Conservation (phyloP, 2,113 vertebrate genomes). For the Hydrochoerus hydrochaeris region DNA sequence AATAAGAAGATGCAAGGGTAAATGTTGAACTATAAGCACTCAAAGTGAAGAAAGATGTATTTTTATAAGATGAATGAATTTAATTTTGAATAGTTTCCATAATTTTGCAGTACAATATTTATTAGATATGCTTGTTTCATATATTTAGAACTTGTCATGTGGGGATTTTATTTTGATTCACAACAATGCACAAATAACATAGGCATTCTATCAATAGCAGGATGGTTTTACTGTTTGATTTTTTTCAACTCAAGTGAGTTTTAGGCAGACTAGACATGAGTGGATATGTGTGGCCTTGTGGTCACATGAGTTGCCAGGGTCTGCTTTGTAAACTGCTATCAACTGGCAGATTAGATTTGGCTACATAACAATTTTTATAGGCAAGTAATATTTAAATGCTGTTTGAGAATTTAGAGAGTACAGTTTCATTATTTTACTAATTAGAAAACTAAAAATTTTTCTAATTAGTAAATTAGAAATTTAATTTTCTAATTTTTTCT, state of each 20-base stretch:
- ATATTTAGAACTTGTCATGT: background rate
- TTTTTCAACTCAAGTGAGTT: background rate
- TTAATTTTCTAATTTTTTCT: no score
- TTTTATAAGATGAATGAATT: background rate
- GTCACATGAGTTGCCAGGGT: fast-evolving
- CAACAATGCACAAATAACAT: background rate
- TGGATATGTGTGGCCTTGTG: fast-evolving
- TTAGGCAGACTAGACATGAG: background rate
- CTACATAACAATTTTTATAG: background rate
- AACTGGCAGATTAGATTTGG: background rate
- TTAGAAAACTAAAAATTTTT: background rate
- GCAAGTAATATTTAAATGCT: background rate
- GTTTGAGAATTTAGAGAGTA: background rate
- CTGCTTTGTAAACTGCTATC: background rate
- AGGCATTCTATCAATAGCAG: background rate
- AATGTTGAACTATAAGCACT: background rate
- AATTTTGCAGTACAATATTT: background rate
- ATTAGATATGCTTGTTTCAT: background rate
- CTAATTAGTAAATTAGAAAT: no score
- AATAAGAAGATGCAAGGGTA: background rate
- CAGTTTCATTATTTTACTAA: background rate
- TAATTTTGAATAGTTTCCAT: background rate
- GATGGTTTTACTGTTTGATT: background rate
- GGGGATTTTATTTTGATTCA: background rate
- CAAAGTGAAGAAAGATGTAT: background rate